Conservation (phyloP, 1,140 invertebrate species). For the Calliphora vicina region DNA sequence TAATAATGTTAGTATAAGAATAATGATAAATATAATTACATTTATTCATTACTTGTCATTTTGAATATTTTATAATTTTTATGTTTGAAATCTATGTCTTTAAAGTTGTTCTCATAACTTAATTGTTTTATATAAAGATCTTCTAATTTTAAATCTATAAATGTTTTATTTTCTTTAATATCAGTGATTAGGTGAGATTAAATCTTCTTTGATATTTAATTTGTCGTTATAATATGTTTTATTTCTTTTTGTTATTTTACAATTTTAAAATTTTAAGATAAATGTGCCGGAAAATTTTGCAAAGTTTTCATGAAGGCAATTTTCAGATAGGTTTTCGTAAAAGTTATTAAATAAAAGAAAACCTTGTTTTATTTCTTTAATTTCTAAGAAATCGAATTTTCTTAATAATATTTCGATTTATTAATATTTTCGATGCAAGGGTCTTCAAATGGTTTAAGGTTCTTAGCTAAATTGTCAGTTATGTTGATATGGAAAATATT, state of each 20-base stretch:
- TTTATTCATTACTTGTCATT: too few species aligned
- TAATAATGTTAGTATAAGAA: too few species aligned
- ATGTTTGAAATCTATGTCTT: neutral
- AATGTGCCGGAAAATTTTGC: neutral
- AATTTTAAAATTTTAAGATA: neutral
- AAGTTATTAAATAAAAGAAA: neutral
- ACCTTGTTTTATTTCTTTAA: slow-evolving; percentile 1
- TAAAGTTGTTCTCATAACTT: neutral
- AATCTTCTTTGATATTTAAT: neutral
- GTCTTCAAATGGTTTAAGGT: neutral
- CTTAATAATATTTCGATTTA: neutral
- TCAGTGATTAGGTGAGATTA: neutral
- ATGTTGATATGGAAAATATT: neutral
- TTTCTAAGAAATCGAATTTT: neutral
- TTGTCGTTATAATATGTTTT: neutral
- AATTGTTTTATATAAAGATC: slow-evolving; percentile 12
- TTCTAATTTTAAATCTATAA: too few species aligned
- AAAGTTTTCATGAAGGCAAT: neutral
- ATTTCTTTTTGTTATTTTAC: neutral
- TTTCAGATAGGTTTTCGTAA: neutral
- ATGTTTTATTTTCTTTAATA: neutral
- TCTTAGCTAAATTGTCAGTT: neutral
- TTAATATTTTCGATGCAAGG: neutral
- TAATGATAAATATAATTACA: too few species aligned
- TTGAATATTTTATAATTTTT: too few species aligned